Base-by-base conservation (phyloP, 2,797 vertebrate species). In the Vespertilio murinus region DNA sequence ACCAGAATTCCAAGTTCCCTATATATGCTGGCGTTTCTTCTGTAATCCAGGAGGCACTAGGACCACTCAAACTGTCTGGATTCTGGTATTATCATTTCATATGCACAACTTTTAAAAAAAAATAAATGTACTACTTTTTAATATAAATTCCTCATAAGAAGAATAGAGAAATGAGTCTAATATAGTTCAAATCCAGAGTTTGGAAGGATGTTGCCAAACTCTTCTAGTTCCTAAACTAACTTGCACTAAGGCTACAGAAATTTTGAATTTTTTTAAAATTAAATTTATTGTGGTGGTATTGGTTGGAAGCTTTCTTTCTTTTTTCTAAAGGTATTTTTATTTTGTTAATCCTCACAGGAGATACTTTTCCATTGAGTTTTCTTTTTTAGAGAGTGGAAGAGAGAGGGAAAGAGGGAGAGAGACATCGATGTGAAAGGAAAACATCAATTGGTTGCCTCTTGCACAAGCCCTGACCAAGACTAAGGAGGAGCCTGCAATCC, bases 261-360 rank as follows among this genome's bases (percentile, higher is more conserved):
- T 59, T 42, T 56, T 69, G 49, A 79, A 70, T 95, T 23, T 49
- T 80, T 78, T 94, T 2, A 75, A 65, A 65, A n/a, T 65, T 65
- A 65, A 65, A 33, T 65, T 65, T 33, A 33, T 33, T 33, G 64
- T 16, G 64, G n/a, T 65, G n/a, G 1, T 8, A 33, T 96, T 30
- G 28, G 59, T 61, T 61, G 38, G 8, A 69, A 75, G 38, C 52
- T 47, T 61, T 67, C 42, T 74, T 73, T 95, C 28, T 49, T 84
- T 78, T 92, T n/a, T 64, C 40, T 3, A 3, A 98, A 98, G 23
- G n/a, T 56, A 13, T 28, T 59, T 59, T 59, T 28, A 59, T 59
- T 59, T 59, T 59, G 56, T 59, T 59, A 28, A 59, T 59, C 56
- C 25, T 28, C 56, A 59, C 25, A 0, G 25, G 56, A 59, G 56